Conservation (phyloP, 2,888 invertebrate genomes). For the Pollenia amentaria region DNA sequence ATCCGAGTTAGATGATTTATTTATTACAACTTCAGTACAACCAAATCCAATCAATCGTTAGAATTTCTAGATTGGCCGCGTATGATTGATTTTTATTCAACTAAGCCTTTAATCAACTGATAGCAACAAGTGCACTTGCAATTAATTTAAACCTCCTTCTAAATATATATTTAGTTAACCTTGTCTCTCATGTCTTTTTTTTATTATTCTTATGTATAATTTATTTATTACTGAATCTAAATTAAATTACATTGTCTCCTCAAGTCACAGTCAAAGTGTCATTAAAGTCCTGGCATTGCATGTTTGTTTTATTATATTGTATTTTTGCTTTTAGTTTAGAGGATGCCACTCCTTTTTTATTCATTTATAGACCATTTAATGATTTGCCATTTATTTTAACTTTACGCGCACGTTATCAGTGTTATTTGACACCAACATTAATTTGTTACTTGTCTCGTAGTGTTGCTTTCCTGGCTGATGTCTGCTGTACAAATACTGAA, state of each 20-base stretch:
- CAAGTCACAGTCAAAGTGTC: conserved; percentile 60
- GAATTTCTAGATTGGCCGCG: too few relatives aligned
- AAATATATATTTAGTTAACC: not conserved
- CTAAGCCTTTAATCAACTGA: too few relatives aligned
- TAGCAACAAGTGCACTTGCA: too few relatives aligned
- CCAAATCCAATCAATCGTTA: too few relatives aligned
- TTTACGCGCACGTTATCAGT: conserved; percentile 79
- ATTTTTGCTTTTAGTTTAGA: conserved; percentile 26
- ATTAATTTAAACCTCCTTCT: too few relatives aligned
- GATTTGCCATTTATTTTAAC: conserved; percentile 78
- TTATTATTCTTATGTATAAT: not conserved
- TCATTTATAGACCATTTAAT: conserved; percentile 62
- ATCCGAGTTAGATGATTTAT: too few relatives aligned
- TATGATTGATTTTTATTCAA: too few relatives aligned
- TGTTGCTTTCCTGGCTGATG: conserved; percentile 26
- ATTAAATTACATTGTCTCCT: conserved; percentile 67
- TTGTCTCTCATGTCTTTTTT: not conserved
- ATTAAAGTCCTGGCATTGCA: conserved; percentile 66
- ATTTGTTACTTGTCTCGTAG: conserved; percentile 72
- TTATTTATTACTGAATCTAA: conserved; percentile 54
- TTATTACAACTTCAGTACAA: too few relatives aligned
- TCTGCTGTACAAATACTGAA: conserved; percentile 4
- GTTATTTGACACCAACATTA: conserved; percentile 81
- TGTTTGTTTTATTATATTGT: conserved; percentile 34
- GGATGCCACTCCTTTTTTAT: conserved; percentile 78